These are phyloP conservation scores for Hylaeus volcanicus DNA, from an alignment of 1,140 invertebrate genomes.

Conservation along the genomic window DNA sequence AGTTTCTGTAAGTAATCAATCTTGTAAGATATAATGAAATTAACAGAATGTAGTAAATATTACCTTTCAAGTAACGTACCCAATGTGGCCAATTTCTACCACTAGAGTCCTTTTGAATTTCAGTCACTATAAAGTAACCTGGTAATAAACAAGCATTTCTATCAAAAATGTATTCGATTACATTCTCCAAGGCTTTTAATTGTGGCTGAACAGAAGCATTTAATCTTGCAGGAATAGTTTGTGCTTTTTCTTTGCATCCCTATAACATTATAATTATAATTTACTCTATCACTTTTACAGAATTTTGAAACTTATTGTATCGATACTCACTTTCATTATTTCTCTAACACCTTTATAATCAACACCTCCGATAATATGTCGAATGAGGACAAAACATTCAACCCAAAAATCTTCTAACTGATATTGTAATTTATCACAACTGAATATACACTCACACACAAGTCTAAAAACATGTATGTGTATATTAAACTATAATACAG, in stretches of 20 bases:
- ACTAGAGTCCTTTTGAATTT: conserved; percentile 93
- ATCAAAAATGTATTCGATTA: conserved; percentile 95
- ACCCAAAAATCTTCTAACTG: conserved; percentile 92
- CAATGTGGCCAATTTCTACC: conserved; percentile 93
- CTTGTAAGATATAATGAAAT: not conserved
- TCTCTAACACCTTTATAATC: conserved; percentile 97
- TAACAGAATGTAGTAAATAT: not conserved
- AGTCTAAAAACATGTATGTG: conserved; percentile 81
- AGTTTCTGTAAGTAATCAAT: conserved; percentile 84
- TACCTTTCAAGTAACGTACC: conserved; percentile 81
- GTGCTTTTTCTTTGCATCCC: conserved; percentile 93
- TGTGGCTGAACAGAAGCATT: conserved; percentile 90
- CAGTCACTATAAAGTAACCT: conserved; percentile 96
- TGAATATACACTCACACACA: conserved; percentile 91
- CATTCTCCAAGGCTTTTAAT: conserved; percentile 88
- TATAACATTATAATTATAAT: conserved; percentile 61
- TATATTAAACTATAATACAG: not conserved
- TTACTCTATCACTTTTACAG: conserved; percentile 1
- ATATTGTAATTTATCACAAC: conserved; percentile 89
- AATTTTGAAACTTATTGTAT: not conserved
- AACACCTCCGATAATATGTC: conserved; percentile 92
- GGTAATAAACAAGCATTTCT: conserved; percentile 94
- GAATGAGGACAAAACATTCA: conserved; percentile 91
- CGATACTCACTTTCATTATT: conserved; percentile 89
- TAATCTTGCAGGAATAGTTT: conserved; percentile 87